Base-by-base conservation (phyloP, 2,888 invertebrate species). In the Cephus pygmeus region DNA sequence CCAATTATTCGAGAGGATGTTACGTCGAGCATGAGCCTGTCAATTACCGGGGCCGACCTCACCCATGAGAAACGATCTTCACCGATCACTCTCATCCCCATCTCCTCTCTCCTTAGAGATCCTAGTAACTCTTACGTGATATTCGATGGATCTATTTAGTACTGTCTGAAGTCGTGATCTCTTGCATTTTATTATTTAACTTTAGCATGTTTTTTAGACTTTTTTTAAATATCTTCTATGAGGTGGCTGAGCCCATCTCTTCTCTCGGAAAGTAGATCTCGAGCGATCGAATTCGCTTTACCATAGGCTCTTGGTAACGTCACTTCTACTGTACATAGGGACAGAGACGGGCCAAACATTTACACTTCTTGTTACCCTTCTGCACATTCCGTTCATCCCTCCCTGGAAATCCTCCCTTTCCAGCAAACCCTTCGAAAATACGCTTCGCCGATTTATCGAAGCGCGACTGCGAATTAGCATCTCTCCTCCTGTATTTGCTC, bases 1-100 rank as follows among this genome's bases (percentile, higher is more conserved):
- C 89, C 89, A 89, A 90, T 90, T 90, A 90, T 90, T 88, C 85
- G 79, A 83, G 77, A 80, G 83, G 85, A 83, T 81, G 83, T 82
- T 81, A 83, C 78, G n/a, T 35, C 15, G 85, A 85, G 85, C 82
- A 82, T 85, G 85, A 82, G 85, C 85, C 88, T 88, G 88, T 90
- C 89, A 90, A 89, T 90, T 90, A 90, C 87, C 84, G 83, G 84
- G 81, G 84, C 85, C 82, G 83, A 75, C 82, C 75, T n/a, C 74
- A 79, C 30, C 82, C 87, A 85, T 85, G 85, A 87, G 85, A 85
- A 87, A 88, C 84, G 85, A 87, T 85, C 79, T 80, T 79, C 69
- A 77, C 73, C 79, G 76, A 81, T 81, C 78, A 80, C 78, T 81
- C 77, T 74, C 34, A 77, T 30, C 71, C 71, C 11, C 71, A 34